phyloP scores from a whole-genome alignment of 2,113 vertebrate species.

The Lycocorax pyrrhopterus region DNA sequence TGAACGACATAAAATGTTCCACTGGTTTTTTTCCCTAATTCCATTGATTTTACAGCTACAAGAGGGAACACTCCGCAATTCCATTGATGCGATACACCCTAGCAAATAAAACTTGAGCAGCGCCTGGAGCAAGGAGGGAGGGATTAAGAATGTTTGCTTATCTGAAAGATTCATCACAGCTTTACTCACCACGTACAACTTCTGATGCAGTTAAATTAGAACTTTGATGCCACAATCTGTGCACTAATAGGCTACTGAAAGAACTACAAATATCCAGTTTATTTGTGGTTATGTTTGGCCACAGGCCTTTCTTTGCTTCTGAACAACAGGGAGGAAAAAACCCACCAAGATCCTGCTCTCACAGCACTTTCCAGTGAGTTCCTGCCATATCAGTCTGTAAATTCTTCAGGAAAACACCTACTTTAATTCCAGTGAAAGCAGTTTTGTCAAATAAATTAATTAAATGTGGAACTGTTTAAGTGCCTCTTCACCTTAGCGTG shows the following conservation, averaged over 20 bases:
- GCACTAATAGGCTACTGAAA: neutral
- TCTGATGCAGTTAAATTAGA: neutral
- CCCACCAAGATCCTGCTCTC: neutral
- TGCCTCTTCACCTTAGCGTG: neutral
- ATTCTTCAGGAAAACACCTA: neutral
- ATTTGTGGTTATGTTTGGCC: neutral
- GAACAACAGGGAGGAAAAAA: neutral
- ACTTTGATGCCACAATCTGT: neutral
- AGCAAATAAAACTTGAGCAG: neutral
- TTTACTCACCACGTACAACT: neutral
- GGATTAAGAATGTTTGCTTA: neutral
- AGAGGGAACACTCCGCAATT: too few relatives aligned
- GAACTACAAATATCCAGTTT: neutral
- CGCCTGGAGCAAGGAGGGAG: neutral
- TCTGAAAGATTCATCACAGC: neutral
- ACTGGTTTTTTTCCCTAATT: accelerated
- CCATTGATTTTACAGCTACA: neutral
- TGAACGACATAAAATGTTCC: accelerated
- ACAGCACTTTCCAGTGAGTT: neutral
- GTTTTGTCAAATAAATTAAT: neutral
- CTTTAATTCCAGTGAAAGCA: neutral
- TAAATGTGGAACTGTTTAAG: neutral
- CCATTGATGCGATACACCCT: neutral
- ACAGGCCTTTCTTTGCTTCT: neutral
- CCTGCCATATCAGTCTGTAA: neutral